Percentiles rank a stretch among this genome's conserved stretches.
Evolutionary conservation across 2,113 vertebrate genomes (phyloP).

Genomic region (Ivindomyrus marchei): DNA sequence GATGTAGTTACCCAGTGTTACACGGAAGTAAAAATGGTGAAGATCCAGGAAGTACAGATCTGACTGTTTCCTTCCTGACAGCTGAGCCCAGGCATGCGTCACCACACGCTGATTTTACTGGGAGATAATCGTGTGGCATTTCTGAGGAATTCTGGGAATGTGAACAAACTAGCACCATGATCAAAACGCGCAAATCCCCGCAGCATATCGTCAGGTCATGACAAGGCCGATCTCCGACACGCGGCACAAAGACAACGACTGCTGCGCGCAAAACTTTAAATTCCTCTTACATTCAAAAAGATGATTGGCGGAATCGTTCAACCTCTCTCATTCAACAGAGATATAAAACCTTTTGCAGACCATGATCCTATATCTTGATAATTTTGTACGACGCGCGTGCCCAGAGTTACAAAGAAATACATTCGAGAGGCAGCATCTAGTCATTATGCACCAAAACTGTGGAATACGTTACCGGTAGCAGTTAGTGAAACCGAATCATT

Average conservation of each 20-base stretch:
- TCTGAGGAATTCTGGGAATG: constrained; percentile 2
- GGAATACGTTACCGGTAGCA: neutral
- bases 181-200: neutral
- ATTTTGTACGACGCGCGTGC: neutral
- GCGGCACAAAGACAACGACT: neutral
- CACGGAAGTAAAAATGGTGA: neutral
- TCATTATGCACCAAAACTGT: neutral
- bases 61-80: neutral
- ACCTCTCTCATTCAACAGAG: neutral
- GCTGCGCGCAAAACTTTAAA: neutral
- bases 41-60: neutral
- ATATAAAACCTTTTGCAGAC: neutral
- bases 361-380: neutral
- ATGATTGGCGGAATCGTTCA: neutral
- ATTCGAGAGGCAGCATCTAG: neutral
- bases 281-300: neutral
- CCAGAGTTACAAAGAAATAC: neutral
- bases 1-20: neutral
- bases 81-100: neutral
- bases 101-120: neutral
- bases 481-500: neutral
- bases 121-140: constrained; percentile 5
- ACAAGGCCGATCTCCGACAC: neutral
- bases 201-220: neutral
- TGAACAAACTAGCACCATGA: neutral